Evolutionary conservation across 2,113 vertebrate species (phyloP), one percentile per base, ranked within the genome.

Genomic region (Noctilio leporinus): DNA sequence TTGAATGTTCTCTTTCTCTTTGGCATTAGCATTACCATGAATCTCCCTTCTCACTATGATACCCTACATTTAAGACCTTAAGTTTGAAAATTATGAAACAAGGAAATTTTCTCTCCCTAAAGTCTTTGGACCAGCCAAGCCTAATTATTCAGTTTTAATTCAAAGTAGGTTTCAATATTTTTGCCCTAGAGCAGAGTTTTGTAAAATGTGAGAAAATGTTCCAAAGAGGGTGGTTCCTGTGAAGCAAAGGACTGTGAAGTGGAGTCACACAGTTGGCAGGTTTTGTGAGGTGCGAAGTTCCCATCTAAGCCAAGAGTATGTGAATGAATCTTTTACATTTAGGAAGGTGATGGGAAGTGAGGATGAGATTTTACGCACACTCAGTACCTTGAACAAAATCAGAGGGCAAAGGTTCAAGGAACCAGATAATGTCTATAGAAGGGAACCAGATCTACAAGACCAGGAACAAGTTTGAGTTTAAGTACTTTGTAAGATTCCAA

Each of bases 81-180:
- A 91, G 80, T 93, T 76, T 47, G 49, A 97, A 97, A 95, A 83
- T 96, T 26, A 57, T 38, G 35, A 95, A 94, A 73, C 57, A 95
- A 92, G 49, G 65, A 95, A 33, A 10, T 73, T 73, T 88, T 96
- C 81, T 91, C 96, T 38, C 77, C 70, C 43, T 83, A 78, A 82
- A 85, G 53, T 86, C 84, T 91, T 93, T 94, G 86, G 62, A 78
- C n/a, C 78, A 89, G 59, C 95, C 73, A 93, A 95, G 73, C 86
- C 55, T 92, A 92, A 69, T 93, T 95, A 95, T 57, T 91, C 95
- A 86, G 77, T 77, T 94, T 81, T 40, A 92, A 72, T 95, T 85
- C 72, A 35, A 38, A 38, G 12, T 67, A 81, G 92, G 43, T 90
- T 81, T 88, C 47, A 40, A 47, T 72, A 17, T 57, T 57, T 20